These are phyloP conservation scores for Brachycybe producta DNA, from an alignment of 2,888 invertebrate genomes.

Conservation along the genomic window DNA sequence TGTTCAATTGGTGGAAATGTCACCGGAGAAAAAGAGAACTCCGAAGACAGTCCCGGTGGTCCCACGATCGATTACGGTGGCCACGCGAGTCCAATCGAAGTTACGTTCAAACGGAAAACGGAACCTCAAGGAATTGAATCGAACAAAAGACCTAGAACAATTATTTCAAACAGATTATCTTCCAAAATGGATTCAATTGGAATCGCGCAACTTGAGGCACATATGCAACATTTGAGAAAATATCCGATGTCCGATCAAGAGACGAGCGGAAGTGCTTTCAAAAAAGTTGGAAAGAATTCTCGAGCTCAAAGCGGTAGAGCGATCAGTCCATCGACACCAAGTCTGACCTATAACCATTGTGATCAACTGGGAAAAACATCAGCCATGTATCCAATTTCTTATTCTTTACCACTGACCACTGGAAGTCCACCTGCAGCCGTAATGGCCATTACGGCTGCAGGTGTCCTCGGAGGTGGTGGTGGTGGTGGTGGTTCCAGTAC, in stretches of 20 bases:
- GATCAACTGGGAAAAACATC: background rate
- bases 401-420: conserved; percentile 4
- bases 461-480: background rate
- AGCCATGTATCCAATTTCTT: conserved; percentile 12
- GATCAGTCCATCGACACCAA: background rate
- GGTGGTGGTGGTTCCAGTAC: background rate
- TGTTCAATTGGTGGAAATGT: background rate
- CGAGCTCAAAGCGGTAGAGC: background rate
- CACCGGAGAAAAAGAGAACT: conserved; percentile 8
- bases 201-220: background rate
- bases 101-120: background rate
- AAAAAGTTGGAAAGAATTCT: conserved; percentile 8
- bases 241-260: conserved; percentile 3
- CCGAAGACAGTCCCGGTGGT: no score
- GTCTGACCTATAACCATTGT: background rate
- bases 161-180: background rate
- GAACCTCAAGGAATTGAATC: background rate
- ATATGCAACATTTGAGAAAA: background rate
- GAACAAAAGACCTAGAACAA: conserved; percentile 1
- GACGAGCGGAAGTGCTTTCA: conserved; percentile 15
- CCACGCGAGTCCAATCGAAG: background rate
- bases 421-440: conserved; percentile 4
- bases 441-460: background rate
- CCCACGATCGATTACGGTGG: background rate
- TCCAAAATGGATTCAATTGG: background rate